Base-by-base conservation (phyloP, 2,888 invertebrate genomes). In the Epinotia nisella region DNA sequence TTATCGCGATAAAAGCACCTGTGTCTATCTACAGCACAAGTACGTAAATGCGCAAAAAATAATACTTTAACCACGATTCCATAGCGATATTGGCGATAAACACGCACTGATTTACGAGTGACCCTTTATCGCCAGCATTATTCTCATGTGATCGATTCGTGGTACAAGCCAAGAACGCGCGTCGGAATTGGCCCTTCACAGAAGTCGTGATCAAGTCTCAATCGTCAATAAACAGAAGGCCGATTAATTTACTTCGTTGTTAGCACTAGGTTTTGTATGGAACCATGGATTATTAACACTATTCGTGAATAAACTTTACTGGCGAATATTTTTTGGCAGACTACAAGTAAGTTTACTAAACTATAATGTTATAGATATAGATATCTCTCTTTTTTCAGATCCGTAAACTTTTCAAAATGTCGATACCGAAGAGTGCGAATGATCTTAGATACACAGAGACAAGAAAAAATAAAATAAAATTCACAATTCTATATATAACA, bases 201-300 rank as follows among this genome's bases (percentile, higher is more conserved):
- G 71, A 71, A 70, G 11, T 13, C 35, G 53, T 17, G 29, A 51
- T 64, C 29, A 17, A 64, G 51, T 58, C 58, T 24, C 24, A 58
- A 58, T 70, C 58, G 51, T 55, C 58, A 41, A 64, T 56, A 56
- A 45, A 41, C 41, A 70, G 35, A 29, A 51, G 49, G 9, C 39
- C 11, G 35, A 35, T 35, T 9, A 53, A 65, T 65, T 65, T 41
- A 51, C 19, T 21, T 55, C 2, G 15, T n/a, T 21, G 24, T 45
- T 53, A 29, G 62, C 21, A 65, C 39, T 65, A 39, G 39, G 5
- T 59, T 65, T 60, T 71, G 53, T 53, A 65, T 21, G 24, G 59
- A 19, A 10, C 2, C 13, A 0, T 13, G 51, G 9, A 19, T 9
- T 29, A 35, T 29, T 35, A 51, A 51, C 51, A 19, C 17, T 39